phyloP scores from a whole-genome alignment of 2,797 vertebrate species.

The Tinamus major region DNA sequence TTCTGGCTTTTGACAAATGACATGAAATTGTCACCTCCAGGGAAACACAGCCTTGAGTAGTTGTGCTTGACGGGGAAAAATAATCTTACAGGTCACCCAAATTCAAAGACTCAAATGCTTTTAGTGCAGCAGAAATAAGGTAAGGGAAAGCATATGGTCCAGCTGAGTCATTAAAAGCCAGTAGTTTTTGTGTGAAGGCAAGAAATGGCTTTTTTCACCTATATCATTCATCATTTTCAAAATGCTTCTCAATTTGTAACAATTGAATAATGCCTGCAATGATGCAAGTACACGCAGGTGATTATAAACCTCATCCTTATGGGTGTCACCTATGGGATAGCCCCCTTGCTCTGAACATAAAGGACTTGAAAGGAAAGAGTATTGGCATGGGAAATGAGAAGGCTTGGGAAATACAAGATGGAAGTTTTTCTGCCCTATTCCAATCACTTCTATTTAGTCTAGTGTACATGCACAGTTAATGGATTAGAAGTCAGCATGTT shows the following conservation, averaged over 20 bases:
- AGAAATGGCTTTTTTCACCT: slow-evolving; percentile 3
- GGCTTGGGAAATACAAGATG: not conserved
- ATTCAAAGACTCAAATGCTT: slow-evolving; percentile 1
- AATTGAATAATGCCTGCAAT: not conserved
- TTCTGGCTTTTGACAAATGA: slow-evolving; percentile 69
- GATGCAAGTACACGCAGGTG: not conserved
- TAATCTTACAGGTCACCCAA: slow-evolving; percentile 11
- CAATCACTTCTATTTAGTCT: not conserved
- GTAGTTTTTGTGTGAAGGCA: not conserved
- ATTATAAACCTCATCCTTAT: rapidly evolving
- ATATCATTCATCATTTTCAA: not conserved
- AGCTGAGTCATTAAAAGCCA: not conserved
- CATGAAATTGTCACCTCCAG: slow-evolving; percentile 53
- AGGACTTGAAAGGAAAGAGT: not conserved
- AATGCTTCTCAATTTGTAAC: not conserved
- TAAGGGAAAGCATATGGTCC: slow-evolving; percentile 8
- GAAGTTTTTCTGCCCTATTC: not conserved
- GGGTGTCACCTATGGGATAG: rapidly evolving
- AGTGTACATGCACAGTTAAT: not conserved
- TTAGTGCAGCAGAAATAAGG: slow-evolving; percentile 2
- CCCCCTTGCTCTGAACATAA: not conserved
- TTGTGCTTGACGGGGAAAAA: not conserved
- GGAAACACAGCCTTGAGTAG: slow-evolving; percentile 46
- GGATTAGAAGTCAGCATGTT: not conserved
- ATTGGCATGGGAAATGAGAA: not conserved